A percentile compares a stretch with the other conserved stretches of the same genome.
Evolutionary conservation across 1,140 invertebrate genomes (phyloP).

Genomic region (Branchinecta lindahli): DNA sequence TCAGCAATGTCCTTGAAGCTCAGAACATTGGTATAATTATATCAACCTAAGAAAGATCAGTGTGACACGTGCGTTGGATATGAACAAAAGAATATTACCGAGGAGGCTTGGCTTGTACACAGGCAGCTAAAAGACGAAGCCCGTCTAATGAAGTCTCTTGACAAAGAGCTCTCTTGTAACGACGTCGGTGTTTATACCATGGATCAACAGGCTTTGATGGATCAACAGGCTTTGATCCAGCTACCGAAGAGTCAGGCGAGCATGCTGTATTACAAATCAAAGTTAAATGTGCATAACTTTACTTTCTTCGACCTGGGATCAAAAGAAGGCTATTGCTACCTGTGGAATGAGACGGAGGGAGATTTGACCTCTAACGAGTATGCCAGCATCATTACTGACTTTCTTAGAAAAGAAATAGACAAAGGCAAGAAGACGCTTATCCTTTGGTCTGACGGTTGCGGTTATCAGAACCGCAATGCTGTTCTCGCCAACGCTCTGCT

Average conservation of each 20-base stretch:
- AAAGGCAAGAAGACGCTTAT: background rate
- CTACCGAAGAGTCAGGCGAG: background rate
- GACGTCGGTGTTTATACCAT: slow-evolving; percentile 15
- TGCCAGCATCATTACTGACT: slow-evolving; percentile 16
- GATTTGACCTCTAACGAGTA: slow-evolving; percentile 14
- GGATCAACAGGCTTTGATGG: no score
- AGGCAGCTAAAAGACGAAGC: background rate
- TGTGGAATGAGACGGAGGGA: slow-evolving; percentile 20
- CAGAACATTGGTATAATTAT: background rate
- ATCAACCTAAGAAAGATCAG: background rate
- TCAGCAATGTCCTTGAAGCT: background rate
- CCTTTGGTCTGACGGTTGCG: background rate
- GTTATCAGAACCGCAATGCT: background rate
- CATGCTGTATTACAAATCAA: slow-evolving; percentile 25
- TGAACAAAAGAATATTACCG: slow-evolving; percentile 4
- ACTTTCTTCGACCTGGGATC: slow-evolving; percentile 20
- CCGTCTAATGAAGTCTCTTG: background rate
- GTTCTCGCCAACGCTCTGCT: background rate
- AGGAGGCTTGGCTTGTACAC: background rate
- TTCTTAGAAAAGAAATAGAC: slow-evolving; percentile 3
- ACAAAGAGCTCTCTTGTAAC: background rate
- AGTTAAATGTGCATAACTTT: slow-evolving; percentile 25
- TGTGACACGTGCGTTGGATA: background rate
- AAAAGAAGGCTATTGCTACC: slow-evolving; percentile 19
- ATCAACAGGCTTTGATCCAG: slow-evolving; percentile 9